Conservation (phyloP, 1,140 invertebrate genomes). For the Cydia amplana region DNA sequence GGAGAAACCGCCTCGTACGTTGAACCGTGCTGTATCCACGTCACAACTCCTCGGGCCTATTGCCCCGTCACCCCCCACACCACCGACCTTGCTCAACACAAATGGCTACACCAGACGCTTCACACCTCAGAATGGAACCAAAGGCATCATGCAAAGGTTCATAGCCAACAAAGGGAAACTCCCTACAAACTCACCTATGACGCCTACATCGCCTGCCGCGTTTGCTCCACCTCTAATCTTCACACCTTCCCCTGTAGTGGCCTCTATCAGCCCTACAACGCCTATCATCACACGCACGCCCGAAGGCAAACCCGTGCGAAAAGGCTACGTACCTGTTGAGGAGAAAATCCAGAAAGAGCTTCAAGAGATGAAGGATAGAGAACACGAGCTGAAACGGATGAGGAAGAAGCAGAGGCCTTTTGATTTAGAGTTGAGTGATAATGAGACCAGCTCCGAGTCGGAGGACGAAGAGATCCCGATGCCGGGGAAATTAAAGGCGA, state of each 20-base stretch:
- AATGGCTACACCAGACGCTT: slow-evolving; percentile 80
- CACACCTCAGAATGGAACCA: slow-evolving; percentile 82
- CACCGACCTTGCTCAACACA: slow-evolving; percentile 56
- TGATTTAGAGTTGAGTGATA: slow-evolving; percentile 77
- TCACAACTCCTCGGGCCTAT: slow-evolving; percentile 79
- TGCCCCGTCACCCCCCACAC: slow-evolving; percentile 55
- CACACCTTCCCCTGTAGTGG: slow-evolving; percentile 49
- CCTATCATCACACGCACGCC: slow-evolving; percentile 75
- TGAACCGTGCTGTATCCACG: slow-evolving; percentile 82
- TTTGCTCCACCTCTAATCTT: slow-evolving; percentile 49
- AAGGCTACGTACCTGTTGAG: slow-evolving; percentile 85
- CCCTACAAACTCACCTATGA: slow-evolving; percentile 61
- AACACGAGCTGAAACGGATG: slow-evolving; percentile 86
- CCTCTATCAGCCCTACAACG: slow-evolving; percentile 46
- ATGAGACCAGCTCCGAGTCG: slow-evolving; percentile 75
- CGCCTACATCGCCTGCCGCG: slow-evolving; percentile 49
- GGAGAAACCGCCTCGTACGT: slow-evolving; percentile 70
- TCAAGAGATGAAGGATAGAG: slow-evolving; percentile 86
- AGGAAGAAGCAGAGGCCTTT: slow-evolving; percentile 78
- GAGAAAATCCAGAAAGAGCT: slow-evolving; percentile 89
- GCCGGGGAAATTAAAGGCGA: slow-evolving; percentile 79
- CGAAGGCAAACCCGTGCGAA: slow-evolving; percentile 81
- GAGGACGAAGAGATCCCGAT: slow-evolving; percentile 80
- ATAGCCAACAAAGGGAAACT: slow-evolving; percentile 86
- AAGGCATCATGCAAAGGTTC: slow-evolving; percentile 88